These are phyloP conservation scores for Mystacides longicornis DNA, from an alignment of 2,888 invertebrate species.

Conservation along the genomic window DNA sequence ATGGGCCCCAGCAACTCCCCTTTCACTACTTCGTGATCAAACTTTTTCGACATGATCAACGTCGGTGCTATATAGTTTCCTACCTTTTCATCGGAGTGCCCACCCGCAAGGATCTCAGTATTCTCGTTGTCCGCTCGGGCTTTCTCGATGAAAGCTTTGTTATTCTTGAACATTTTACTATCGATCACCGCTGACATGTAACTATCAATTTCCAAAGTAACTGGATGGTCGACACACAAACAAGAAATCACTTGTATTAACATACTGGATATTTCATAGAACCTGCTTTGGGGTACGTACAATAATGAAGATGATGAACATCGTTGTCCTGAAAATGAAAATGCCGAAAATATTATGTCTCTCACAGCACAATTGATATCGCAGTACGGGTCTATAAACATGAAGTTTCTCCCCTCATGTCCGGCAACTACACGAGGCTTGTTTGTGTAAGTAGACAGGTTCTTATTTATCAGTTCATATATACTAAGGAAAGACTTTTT, in stretches of 20 bases:
- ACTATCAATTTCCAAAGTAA: constrained; percentile 56
- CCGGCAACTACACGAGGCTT: constrained; percentile 93
- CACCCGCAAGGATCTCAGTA: constrained; percentile 79
- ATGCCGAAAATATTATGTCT: constrained; percentile 82
- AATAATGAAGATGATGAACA: constrained; percentile 90
- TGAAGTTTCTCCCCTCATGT: constrained; percentile 99
- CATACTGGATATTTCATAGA: constrained; percentile 64
- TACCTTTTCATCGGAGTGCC: constrained; percentile 69
- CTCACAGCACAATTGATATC: constrained; percentile 74
- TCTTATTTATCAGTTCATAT: constrained; percentile 88
- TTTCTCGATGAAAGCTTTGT: constrained; percentile 80
- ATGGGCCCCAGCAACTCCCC: constrained; percentile 99
- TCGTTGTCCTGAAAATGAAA: constrained; percentile 97
- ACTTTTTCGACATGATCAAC: constrained; percentile 78
- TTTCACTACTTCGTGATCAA: constrained; percentile 75
- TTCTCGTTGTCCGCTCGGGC: constrained; percentile 64
- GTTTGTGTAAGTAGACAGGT: constrained; percentile 73
- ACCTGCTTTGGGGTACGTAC: constrained; percentile 88
- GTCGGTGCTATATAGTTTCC: constrained; percentile 96
- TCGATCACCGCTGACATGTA: constrained; percentile 97
- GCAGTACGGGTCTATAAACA: constrained; percentile 90
- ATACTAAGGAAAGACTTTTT: constrained; percentile 88
- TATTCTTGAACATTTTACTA: constrained; percentile 82
- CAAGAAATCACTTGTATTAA: constrained; percentile 60
- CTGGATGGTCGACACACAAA: constrained; percentile 83